These are phyloP conservation scores for Nyleta sp. DNA, from an alignment of 2,888 invertebrate species.

Conservation along the genomic window DNA sequence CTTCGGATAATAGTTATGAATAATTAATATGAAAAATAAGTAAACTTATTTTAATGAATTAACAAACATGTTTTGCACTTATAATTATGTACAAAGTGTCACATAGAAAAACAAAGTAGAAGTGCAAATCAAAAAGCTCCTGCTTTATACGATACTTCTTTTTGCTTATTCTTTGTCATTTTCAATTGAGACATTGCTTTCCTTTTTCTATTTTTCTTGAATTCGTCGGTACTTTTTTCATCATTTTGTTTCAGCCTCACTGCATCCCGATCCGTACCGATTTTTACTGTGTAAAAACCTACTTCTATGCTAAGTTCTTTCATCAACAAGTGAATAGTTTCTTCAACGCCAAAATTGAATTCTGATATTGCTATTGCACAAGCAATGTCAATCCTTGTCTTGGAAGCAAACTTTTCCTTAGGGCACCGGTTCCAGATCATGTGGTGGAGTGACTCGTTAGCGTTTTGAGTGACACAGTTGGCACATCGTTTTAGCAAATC, in stretches of 20 bases:
- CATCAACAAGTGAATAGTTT: too few relatives aligned
- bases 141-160: slow-evolving; percentile 4
- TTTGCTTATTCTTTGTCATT: slow-evolving; percentile 4
- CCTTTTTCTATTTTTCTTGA: slow-evolving; percentile 34
- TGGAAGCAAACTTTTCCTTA: slow-evolving; percentile 40
- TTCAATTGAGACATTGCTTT: slow-evolving; percentile 15
- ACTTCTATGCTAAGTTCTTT: neutral
- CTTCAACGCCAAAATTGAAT: too few relatives aligned
- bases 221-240: slow-evolving; percentile 19
- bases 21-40: too few relatives aligned
- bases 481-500: slow-evolving; percentile 38
- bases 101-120: slow-evolving; percentile 15
- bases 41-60: too few relatives aligned
- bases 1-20: too few relatives aligned
- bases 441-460: slow-evolving; percentile 53
- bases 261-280: slow-evolving; percentile 3
- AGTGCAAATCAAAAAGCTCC: slow-evolving; percentile 29
- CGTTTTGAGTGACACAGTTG: slow-evolving; percentile 46
- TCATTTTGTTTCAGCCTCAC: slow-evolving; percentile 23
- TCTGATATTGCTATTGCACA: slow-evolving; percentile 17
- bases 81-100: too few relatives aligned
- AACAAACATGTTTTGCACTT: too few relatives aligned
- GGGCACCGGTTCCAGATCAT: slow-evolving; percentile 49
- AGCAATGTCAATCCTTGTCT: slow-evolving; percentile 21
- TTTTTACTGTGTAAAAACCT: slow-evolving; percentile 5